A percentile compares a stretch with the other conserved stretches of the same genome.
Evolutionary conservation across 2,113 vertebrate species (phyloP).

Genomic region (Chaetodon auriga): DNA sequence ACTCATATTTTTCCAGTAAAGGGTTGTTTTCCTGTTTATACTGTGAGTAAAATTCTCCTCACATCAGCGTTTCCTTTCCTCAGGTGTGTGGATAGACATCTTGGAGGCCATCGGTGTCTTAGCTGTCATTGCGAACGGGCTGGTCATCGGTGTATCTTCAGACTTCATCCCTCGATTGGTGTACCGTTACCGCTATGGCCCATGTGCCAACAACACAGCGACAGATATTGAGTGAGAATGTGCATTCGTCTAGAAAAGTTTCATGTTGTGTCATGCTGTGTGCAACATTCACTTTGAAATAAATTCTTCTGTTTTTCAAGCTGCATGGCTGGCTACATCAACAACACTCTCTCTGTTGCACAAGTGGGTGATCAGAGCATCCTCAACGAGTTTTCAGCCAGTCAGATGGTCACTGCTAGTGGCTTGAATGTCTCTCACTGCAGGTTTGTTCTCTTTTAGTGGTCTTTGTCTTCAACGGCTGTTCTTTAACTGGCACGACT

Average conservation of each 20-base stretch:
- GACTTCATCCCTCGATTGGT: constrained; percentile 94
- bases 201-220: constrained; percentile 79
- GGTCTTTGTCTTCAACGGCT: background rate
- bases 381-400: constrained; percentile 74
- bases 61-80: constrained; percentile 19
- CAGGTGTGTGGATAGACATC: constrained; percentile 92
- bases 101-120: constrained; percentile 92
- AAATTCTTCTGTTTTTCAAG: constrained; percentile 71
- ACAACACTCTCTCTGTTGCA: constrained; percentile 90
- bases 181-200: constrained; percentile 91
- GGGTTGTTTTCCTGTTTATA: background rate
- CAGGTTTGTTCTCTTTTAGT: constrained; percentile 84
- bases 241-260: background rate
- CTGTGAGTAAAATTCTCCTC: background rate
- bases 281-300: background rate
- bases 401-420: constrained; percentile 57
- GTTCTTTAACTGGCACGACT: background rate
- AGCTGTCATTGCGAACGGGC: constrained; percentile 94
- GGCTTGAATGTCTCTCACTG: constrained; percentile 80
- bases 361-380: constrained; percentile 58
- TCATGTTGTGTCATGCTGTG: background rate
- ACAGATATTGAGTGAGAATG: constrained; percentile 62
- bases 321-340: constrained; percentile 91
- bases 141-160: constrained; percentile 93
- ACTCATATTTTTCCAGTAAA: background rate